These are phyloP conservation scores for Ommatoiulus sabulosus DNA, from an alignment of 2,888 invertebrate species.

Conservation along the genomic window DNA sequence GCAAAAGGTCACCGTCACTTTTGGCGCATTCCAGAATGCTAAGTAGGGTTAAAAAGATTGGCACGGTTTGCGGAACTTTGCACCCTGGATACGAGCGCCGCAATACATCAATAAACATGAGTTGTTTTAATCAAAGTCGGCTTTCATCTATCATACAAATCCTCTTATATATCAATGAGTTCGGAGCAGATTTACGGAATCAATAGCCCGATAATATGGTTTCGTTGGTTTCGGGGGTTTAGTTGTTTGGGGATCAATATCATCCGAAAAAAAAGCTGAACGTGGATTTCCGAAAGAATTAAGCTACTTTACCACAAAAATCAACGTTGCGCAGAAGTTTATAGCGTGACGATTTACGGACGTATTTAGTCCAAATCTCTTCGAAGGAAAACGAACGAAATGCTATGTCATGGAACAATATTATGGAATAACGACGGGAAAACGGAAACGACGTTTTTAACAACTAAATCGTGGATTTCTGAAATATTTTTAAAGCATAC, in stretches of 20 bases:
- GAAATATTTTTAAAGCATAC: too few species aligned
- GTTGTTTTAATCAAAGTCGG: constrained; percentile 34
- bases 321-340: too few species aligned
- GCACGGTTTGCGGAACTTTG: not conserved
- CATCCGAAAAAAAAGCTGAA: not conserved
- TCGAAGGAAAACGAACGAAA: too few species aligned
- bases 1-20: constrained; percentile 14
- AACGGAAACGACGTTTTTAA: too few species aligned
- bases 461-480: too few species aligned
- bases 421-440: too few species aligned
- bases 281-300: not conserved
- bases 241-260: not conserved
- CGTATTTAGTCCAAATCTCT: too few species aligned
- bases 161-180: constrained; percentile 14
- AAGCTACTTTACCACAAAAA: not conserved
- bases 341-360: too few species aligned
- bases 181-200: not conserved
- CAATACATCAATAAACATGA: constrained; percentile 13
- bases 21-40: not conserved
- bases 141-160: not conserved
- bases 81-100: not conserved
- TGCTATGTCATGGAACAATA: too few species aligned
- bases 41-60: constrained; percentile 20
- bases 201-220: constrained; percentile 6
- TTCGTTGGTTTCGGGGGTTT: not conserved